These are phyloP conservation scores for Cololabis saira DNA, from an alignment of 2,113 vertebrate species.

Conservation along the genomic window DNA sequence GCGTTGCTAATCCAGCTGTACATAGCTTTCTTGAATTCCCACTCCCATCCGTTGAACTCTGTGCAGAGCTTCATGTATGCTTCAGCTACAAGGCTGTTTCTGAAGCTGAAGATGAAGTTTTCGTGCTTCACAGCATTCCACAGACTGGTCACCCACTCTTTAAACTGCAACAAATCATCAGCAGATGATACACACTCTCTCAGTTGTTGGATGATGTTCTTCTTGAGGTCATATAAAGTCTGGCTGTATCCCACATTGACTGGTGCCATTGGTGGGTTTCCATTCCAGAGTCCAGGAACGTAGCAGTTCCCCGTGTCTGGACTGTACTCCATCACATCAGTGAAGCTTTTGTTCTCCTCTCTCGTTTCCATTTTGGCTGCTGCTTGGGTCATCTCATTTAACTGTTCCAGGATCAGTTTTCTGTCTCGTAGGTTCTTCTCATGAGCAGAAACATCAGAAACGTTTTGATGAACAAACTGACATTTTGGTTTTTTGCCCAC, in stretches of 20 bases:
- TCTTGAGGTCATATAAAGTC: slow-evolving; percentile 73
- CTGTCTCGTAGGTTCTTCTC: slow-evolving; percentile 79
- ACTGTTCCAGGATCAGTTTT: slow-evolving; percentile 70
- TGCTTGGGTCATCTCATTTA: slow-evolving; percentile 76
- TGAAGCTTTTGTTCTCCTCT: slow-evolving; percentile 60
- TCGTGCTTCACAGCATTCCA: slow-evolving; percentile 78
- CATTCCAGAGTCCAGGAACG: background rate
- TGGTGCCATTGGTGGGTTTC: too few species aligned
- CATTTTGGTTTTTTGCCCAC: slow-evolving; percentile 81
- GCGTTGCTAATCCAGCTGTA: slow-evolving; percentile 43
- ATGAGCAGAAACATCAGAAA: slow-evolving; percentile 75
- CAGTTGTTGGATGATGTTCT: slow-evolving; percentile 52
- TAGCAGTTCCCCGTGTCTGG: slow-evolving; percentile 71
- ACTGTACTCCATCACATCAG: slow-evolving; percentile 76
- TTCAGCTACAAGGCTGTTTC: slow-evolving; percentile 76
- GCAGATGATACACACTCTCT: slow-evolving; percentile 9
- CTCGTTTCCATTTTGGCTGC: slow-evolving; percentile 79
- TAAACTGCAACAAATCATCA: slow-evolving; percentile 56
- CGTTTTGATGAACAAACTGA: slow-evolving; percentile 84
- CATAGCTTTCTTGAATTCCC: slow-evolving; percentile 68
- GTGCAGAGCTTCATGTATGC: slow-evolving; percentile 70
- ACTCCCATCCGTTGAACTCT: slow-evolving; percentile 72
- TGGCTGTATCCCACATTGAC: slow-evolving; percentile 40
- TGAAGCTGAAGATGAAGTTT: slow-evolving; percentile 81
- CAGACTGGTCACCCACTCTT: slow-evolving; percentile 66